Evolutionary conservation across 2,888 invertebrate species (phyloP).

Genomic region (Caenorhabditis virilis): DNA sequence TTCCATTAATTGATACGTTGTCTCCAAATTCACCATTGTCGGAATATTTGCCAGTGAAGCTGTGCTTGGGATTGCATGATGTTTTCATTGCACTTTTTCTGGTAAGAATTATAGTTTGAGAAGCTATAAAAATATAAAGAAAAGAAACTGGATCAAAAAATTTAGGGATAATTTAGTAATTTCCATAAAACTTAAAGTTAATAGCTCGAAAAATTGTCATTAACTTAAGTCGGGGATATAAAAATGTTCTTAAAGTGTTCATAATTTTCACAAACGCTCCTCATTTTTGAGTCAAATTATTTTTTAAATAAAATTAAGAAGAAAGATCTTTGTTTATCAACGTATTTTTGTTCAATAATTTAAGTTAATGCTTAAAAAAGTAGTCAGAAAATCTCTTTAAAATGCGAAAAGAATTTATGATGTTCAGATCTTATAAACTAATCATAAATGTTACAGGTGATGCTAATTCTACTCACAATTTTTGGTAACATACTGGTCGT

Average conservation of each 20-base stretch:
- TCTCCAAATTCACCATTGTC: slow-evolving; percentile 16
- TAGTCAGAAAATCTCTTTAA: too few relatives aligned
- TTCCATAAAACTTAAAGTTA: too few relatives aligned
- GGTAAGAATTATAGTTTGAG: slow-evolving; percentile 12
- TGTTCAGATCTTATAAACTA: too few relatives aligned
- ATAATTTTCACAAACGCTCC: too few relatives aligned
- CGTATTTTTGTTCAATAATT: not conserved
- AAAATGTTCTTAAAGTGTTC: too few relatives aligned
- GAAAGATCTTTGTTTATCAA: not conserved
- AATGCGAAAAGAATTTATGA: too few relatives aligned
- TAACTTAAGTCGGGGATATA: too few relatives aligned
- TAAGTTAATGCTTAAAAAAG: too few relatives aligned
- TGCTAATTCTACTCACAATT: slow-evolving; percentile 65
- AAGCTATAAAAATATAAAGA: not conserved
- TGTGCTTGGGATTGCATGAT: slow-evolving; percentile 64
- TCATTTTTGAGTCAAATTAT: too few relatives aligned
- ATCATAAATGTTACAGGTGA: slow-evolving; percentile 49
- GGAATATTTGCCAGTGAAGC: slow-evolving; percentile 22
- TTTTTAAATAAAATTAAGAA: not conserved
- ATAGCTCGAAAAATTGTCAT: too few relatives aligned
- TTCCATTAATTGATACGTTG: slow-evolving; percentile 14
- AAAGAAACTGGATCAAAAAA: too few relatives aligned
- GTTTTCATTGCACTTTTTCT: slow-evolving; percentile 62
- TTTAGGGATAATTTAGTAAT: too few relatives aligned
- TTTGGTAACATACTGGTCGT: slow-evolving; percentile 70